phyloP scores from a whole-genome alignment of 2,113 vertebrate species.

The Balaenoptera acutorostrata region DNA sequence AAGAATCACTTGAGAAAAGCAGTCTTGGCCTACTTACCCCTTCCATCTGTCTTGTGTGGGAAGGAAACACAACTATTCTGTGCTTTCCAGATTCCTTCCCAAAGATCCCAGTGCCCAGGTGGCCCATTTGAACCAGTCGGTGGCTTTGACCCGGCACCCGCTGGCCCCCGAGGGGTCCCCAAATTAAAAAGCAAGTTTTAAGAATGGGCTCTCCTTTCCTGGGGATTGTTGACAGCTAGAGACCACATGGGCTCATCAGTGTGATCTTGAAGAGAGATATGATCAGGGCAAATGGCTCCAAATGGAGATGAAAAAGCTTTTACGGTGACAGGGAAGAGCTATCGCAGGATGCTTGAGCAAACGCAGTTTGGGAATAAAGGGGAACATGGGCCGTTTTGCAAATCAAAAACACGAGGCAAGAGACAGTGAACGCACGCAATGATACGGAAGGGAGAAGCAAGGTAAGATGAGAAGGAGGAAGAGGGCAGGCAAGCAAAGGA shows the following conservation, averaged over 20 bases:
- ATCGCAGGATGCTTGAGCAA: slow-evolving; percentile 40
- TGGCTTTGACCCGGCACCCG: background rate
- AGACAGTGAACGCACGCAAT: background rate
- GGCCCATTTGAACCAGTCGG: background rate
- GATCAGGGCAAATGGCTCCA: slow-evolving; percentile 59
- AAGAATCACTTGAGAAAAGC: slow-evolving; percentile 34
- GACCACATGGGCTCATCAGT: slow-evolving; percentile 27
- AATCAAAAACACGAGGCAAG: slow-evolving; percentile 37
- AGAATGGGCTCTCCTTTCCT: slow-evolving; percentile 8
- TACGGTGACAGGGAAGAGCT: slow-evolving; percentile 50
- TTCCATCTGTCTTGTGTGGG: background rate
- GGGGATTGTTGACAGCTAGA: slow-evolving; percentile 46
- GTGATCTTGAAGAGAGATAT: slow-evolving; percentile 48
- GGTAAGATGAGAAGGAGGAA: background rate
- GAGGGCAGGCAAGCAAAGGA: background rate
- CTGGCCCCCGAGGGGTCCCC: background rate
- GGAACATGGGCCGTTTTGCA: slow-evolving; percentile 6
- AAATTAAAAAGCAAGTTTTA: slow-evolving; percentile 56
- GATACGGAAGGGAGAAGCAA: background rate
- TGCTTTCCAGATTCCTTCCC: background rate
- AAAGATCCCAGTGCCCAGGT: background rate
- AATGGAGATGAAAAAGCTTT: slow-evolving; percentile 65
- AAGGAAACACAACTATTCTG: background rate
- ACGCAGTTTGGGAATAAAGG: background rate
- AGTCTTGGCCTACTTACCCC: background rate